A percentile compares a stretch with the other conserved stretches of the same genome.
phyloP scores from a whole-genome alignment of 2,797 vertebrate genomes.

The Halcyon leucocephala region DNA sequence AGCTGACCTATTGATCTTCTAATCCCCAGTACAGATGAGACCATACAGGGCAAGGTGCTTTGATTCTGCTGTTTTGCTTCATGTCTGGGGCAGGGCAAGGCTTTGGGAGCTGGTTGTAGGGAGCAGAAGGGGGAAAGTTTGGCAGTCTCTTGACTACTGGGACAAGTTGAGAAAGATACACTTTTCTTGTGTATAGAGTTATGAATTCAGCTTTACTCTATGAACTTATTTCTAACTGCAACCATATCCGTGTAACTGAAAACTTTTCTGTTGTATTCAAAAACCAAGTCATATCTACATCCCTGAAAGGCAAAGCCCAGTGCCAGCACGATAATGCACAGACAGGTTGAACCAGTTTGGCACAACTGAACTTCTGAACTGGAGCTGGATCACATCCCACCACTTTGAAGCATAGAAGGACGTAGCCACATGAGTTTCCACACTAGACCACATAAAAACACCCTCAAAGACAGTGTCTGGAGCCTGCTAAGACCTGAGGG shows the following conservation, averaged over 20 bases:
- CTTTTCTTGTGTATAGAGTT: neutral
- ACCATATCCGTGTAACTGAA: neutral
- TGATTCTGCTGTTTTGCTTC: neutral
- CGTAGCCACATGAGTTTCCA: neutral
- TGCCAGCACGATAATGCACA: accelerated
- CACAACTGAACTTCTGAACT: conserved; percentile 21
- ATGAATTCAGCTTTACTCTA: neutral
- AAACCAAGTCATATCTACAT: neutral
- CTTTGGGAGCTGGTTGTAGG: neutral
- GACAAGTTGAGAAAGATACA: neutral
- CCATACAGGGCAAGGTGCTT: accelerated
- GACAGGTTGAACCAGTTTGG: conserved; percentile 5
- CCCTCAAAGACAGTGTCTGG: neutral
- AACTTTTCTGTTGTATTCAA: neutral
- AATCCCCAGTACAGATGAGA: neutral
- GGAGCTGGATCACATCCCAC: neutral
- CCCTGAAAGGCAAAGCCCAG: neutral
- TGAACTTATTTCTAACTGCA: neutral
- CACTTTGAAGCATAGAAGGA: neutral
- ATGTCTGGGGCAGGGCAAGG: accelerated
- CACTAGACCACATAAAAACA: neutral
- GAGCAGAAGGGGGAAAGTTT: neutral
- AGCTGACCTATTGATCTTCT: neutral
- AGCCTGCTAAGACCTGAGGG: neutral
- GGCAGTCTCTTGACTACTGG: neutral